A percentile compares a stretch with the other conserved stretches of the same genome.
Conservation (phyloP, 2,113 vertebrate genomes). For the Clarias batrachus region DNA sequence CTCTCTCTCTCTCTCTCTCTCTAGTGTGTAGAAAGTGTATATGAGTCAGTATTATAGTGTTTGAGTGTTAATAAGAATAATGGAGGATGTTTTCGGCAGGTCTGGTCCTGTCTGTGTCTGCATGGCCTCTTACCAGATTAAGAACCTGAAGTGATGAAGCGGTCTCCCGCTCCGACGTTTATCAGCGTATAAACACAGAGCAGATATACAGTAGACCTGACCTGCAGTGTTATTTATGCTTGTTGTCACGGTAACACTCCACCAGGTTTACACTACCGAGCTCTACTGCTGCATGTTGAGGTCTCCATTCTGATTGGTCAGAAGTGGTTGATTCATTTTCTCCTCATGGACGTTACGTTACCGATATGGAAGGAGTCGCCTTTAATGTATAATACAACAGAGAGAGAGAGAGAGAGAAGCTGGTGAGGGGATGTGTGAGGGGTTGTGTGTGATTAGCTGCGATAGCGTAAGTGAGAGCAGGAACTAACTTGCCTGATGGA, state of each 20-base stretch:
- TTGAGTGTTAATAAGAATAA: neutral
- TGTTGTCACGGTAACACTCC: neutral
- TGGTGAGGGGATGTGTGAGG: neutral
- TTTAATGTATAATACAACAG: no score
- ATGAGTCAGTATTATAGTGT: neutral
- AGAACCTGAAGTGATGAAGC: neutral
- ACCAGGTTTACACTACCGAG: neutral
- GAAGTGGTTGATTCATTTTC: no score
- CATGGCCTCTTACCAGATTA: neutral
- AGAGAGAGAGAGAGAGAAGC: neutral
- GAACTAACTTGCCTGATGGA: neutral
- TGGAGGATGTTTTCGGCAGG: neutral
- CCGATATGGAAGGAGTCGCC: neutral
- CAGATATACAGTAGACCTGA: neutral
- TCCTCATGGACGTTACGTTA: neutral
- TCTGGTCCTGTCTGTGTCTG: neutral
- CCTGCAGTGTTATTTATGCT: neutral
- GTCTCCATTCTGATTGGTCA: neutral
- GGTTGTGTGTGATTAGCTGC: neutral
- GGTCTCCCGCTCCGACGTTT: neutral
- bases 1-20: neutral
- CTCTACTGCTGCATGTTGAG: neutral
- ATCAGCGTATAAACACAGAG: neutral
- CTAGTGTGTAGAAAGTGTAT: neutral
- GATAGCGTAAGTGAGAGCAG: neutral